Conservation (phyloP, 1,140 invertebrate species). For the Bombus superbus region DNA sequence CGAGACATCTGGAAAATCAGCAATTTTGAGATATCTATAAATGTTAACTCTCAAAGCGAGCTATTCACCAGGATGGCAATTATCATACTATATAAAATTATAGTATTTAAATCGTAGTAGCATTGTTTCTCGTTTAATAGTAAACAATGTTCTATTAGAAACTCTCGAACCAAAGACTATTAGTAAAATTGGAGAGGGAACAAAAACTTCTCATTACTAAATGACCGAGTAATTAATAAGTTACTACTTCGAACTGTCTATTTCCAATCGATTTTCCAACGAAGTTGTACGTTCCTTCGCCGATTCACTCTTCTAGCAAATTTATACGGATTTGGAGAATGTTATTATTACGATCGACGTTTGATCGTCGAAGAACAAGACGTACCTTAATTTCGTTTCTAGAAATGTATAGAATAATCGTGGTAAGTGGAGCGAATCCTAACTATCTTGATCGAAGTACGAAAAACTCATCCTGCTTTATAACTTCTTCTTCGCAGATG, state of each 20-base stretch:
- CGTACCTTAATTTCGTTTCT: too few species aligned
- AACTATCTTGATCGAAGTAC: too few species aligned
- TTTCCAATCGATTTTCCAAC: background rate
- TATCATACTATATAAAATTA: too few species aligned
- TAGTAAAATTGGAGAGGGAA: background rate
- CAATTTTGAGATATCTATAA: background rate
- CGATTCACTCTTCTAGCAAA: background rate
- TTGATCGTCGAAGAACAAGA: too few species aligned
- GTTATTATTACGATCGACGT: background rate
- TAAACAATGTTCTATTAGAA: background rate
- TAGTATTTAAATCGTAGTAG: too few species aligned
- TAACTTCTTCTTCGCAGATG: too few species aligned
- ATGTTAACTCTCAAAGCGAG: background rate
- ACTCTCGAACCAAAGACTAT: background rate
- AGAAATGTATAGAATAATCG: background rate
- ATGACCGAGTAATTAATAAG: background rate
- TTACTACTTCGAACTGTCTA: background rate
- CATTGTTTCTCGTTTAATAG: too few species aligned
- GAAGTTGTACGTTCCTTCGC: background rate
- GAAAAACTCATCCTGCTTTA: too few species aligned
- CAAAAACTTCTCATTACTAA: background rate
- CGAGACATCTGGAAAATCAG: background rate
- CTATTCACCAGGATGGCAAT: background rate
- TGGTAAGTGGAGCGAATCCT: too few species aligned
- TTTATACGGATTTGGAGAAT: background rate